Conservation (phyloP, 64 coral and sea anemone genomes). For the Montipora foliosa region DNA sequence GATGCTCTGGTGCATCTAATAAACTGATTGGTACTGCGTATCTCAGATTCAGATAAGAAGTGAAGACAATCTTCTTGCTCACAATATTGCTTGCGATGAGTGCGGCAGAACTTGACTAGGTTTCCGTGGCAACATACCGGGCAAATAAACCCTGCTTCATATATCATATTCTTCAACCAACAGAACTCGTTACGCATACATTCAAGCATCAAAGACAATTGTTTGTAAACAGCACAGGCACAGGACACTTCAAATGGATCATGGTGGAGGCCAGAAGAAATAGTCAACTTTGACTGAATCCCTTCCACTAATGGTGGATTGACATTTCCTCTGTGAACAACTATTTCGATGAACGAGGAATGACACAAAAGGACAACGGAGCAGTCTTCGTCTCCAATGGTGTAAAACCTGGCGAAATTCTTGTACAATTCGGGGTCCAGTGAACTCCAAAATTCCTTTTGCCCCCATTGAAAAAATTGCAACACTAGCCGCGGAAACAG, state of each 20-base stretch:
- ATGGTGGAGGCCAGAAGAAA: not conserved
- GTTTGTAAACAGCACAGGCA: conserved; percentile 2
- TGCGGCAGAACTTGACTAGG: not conserved
- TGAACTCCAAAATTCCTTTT: too few species aligned
- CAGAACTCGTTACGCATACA: conserved; percentile 32
- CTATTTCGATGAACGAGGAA: too few species aligned
- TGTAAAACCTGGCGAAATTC: too few species aligned
- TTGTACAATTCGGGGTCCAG: too few species aligned
- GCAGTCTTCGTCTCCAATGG: too few species aligned
- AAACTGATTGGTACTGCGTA: not conserved
- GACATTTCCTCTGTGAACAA: too few species aligned
- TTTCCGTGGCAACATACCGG: conserved; percentile 9
- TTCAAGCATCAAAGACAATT: conserved; percentile 1
- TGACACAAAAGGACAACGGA: too few species aligned
- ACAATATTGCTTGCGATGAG: not conserved
- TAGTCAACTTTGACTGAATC: not conserved
- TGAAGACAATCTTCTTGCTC: conserved; percentile 34
- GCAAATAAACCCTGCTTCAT: conserved; percentile 6
- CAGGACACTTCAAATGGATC: not conserved
- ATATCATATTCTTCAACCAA: conserved; percentile 36
- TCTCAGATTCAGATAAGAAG: conserved; percentile 17
- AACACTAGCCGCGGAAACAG: too few species aligned
- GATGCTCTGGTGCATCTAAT: not conserved
- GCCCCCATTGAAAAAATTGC: too few species aligned
- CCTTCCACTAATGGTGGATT: not conserved